These are phyloP conservation scores for Geococcyx californianus DNA, from an alignment of 2,113 vertebrate species.

Conservation along the genomic window DNA sequence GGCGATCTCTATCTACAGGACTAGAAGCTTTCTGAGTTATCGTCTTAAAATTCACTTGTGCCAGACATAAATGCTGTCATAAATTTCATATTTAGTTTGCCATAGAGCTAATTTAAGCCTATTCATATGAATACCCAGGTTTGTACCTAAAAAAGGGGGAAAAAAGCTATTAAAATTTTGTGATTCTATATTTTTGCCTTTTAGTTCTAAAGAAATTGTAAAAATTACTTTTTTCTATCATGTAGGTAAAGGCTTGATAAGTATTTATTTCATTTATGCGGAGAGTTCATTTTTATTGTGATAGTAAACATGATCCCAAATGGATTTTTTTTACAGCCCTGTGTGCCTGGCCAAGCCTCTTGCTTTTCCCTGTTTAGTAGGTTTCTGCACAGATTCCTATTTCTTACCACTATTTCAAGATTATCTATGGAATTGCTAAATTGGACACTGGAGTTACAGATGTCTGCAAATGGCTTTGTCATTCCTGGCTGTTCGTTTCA, in stretches of 20 bases:
- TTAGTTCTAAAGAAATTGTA: background rate
- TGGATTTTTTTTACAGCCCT: background rate
- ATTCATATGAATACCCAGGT: background rate
- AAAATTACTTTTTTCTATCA: background rate
- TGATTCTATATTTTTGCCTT: background rate
- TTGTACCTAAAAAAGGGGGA: background rate
- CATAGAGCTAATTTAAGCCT: background rate
- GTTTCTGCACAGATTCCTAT: background rate
- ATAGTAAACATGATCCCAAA: background rate
- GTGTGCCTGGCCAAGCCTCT: background rate
- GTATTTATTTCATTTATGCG: background rate
- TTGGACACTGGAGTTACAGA: background rate
- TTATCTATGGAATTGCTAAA: background rate
- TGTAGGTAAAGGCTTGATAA: background rate
- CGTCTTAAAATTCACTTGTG: background rate
- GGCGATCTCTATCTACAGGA: background rate
- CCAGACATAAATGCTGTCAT: background rate
- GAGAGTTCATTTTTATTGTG: background rate
- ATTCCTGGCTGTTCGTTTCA: background rate
- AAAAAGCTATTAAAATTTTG: background rate
- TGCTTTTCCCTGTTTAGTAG: background rate
- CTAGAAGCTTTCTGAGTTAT: background rate
- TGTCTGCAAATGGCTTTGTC: background rate
- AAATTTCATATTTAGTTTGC: background rate
- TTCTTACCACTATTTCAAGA: background rate